These are phyloP conservation scores for Camelus dromedarius DNA, from an alignment of 2,113 vertebrate genomes.

Conservation along the genomic window DNA sequence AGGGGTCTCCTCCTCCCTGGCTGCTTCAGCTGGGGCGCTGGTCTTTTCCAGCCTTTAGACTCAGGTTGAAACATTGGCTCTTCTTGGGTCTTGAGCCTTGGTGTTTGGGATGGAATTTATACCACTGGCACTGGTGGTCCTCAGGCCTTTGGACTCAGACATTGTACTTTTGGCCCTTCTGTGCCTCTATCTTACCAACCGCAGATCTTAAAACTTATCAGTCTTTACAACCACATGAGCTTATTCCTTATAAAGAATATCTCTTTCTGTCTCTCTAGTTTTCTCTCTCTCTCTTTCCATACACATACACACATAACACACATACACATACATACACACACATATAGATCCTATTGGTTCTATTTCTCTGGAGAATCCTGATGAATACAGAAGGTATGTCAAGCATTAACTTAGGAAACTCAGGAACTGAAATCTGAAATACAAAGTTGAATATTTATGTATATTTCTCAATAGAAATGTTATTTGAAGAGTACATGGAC, in stretches of 20 bases:
- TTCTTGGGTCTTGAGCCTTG: not conserved
- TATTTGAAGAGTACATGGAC: not conserved
- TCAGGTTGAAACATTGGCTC: not conserved
- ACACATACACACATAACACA: not conserved
- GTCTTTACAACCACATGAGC: not conserved
- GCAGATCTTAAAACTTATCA: not conserved
- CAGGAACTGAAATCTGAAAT: not conserved
- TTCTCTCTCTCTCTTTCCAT: too few species aligned
- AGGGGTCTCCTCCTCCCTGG: not conserved
- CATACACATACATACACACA: not conserved
- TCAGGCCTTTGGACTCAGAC: not conserved
- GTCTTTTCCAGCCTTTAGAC: not conserved
- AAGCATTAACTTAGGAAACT: not conserved
- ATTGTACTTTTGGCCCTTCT: not conserved
- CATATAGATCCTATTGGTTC: not conserved
- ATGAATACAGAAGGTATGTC: not conserved
- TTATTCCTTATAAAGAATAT: not conserved
- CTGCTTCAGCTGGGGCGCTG: not conserved
- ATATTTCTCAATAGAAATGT: not conserved
- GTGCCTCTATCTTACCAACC: not conserved
- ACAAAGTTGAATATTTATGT: not conserved
- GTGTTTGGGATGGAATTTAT: not conserved
- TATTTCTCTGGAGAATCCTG: not conserved
- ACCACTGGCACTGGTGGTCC: not conserved
- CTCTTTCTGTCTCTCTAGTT: not conserved